These are phyloP conservation scores for Chelonia mydas DNA, from an alignment of 2,797 vertebrate species.

Conservation along the genomic window DNA sequence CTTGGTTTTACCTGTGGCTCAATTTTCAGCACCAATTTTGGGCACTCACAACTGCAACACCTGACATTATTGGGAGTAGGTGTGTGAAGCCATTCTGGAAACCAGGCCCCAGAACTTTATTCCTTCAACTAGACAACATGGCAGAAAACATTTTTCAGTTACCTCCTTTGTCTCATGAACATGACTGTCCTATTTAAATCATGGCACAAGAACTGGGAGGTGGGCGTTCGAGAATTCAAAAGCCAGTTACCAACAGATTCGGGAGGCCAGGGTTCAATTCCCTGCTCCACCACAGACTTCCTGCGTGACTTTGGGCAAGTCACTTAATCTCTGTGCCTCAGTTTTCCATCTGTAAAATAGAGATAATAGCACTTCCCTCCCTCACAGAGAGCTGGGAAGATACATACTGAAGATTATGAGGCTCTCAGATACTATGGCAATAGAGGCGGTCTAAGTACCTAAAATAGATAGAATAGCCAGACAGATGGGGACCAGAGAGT, in stretches of 20 bases:
- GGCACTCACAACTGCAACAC: background rate
- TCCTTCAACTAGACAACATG: background rate
- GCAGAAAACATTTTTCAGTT: background rate
- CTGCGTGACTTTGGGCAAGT: background rate
- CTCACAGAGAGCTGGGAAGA: background rate
- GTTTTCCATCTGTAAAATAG: background rate
- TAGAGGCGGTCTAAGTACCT: background rate
- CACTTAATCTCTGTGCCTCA: background rate
- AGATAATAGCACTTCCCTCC: background rate
- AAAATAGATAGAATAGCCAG: background rate
- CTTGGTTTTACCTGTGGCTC: background rate
- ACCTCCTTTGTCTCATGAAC: background rate
- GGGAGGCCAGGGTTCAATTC: background rate
- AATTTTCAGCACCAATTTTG: background rate
- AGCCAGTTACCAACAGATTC: background rate
- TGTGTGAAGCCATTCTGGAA: background rate
- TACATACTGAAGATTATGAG: rapidly evolving
- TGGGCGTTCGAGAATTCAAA: background rate
- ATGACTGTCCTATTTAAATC: background rate
- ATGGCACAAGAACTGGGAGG: background rate
- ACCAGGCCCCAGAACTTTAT: background rate
- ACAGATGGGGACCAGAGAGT: background rate
- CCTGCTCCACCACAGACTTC: background rate
- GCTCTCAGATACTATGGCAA: background rate
- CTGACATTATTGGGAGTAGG: background rate